Evolutionary conservation across 2,888 invertebrate species (phyloP), one percentile per base, ranked within the genome.

Genomic region (Leucophora obtusa): DNA sequence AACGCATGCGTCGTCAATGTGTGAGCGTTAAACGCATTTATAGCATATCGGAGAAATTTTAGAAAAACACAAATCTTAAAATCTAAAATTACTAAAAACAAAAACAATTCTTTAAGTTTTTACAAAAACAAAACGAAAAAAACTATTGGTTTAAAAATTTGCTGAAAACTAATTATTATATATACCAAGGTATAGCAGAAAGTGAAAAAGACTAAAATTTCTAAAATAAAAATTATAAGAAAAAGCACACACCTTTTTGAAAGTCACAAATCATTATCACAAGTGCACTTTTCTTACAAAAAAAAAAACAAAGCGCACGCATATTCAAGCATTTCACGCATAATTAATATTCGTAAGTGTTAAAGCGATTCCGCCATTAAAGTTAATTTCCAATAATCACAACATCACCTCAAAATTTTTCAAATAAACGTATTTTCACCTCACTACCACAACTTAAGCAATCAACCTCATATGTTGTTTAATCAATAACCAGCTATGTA

Each of bases 31-130:
- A 89, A 84, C 89, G 89, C 86, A 89, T 89, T 85, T 89, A 88
- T 87, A 89, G 89, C 86, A 89, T 89, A 85, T 89, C 89, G 84
- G 89, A 89, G 82, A 89, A 89, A 83, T 89, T 89, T 84, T 89
- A 87, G 73, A 79, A 78, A 70, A 33, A 21, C 24, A 60, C 14
- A 43, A 63, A 21, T 60, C 15, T 47, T 8, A 77, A 78, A 77
- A 71, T 77, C 73, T 54, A 72, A 82, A 73, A 74, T 14, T 47
- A n/a, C n/a, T 5, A 7, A 47, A 17, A 35, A 53, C 3, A 50
- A 15, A 75, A 81, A 59, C 54, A 75, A 73, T 47, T 43, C 15
- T 21, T 14, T 51, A 66, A 28, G 28, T 14, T n/a, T 47, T 47
- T n/a, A 56, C 47, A 69, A 47, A 56, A 51, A 63, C 70, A 75